Percentiles rank a stretch among this genome's conserved stretches.
Evolutionary conservation across 2,797 vertebrate genomes (phyloP).

Genomic region (Propithecus deckenii): DNA sequence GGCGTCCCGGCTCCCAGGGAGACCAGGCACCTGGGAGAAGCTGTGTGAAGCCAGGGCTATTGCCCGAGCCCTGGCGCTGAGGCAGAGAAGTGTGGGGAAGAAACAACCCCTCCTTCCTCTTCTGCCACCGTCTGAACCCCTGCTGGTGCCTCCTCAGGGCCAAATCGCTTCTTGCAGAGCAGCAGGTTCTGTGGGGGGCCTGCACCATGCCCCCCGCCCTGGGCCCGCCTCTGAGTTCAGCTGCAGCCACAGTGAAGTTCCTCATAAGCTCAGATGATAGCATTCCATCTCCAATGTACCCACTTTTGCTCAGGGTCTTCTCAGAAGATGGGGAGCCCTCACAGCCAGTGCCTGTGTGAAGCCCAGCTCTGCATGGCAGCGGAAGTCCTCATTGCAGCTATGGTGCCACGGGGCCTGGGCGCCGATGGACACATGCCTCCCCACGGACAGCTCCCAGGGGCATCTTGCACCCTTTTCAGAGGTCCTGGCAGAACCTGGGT

Average conservation of each 20-base stretch:
- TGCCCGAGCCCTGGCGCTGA: neutral
- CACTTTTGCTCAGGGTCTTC: neutral
- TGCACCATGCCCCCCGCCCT: accelerated
- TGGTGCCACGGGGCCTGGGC: too few relatives aligned
- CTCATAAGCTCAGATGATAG: neutral
- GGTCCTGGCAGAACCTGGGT: neutral
- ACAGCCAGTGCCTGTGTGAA: neutral
- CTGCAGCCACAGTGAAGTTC: neutral
- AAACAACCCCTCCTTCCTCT: neutral
- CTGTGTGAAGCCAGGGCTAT: neutral
- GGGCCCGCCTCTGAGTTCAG: neutral
- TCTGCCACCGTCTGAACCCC: too few relatives aligned
- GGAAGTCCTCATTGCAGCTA: neutral
- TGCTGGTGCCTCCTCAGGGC: neutral
- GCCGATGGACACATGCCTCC: neutral
- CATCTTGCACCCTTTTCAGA: neutral
- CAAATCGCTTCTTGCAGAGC: accelerated
- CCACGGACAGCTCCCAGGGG: neutral
- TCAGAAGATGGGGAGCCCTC: neutral
- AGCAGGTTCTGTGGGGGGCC: neutral
- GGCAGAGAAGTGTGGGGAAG: neutral
- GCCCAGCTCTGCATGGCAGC: neutral
- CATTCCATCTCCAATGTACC: too few relatives aligned
- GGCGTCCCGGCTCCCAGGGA: neutral
- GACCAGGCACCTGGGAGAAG: neutral